Conservation (phyloP, 2,113 vertebrate species). For the Pleuronectes platessa region DNA sequence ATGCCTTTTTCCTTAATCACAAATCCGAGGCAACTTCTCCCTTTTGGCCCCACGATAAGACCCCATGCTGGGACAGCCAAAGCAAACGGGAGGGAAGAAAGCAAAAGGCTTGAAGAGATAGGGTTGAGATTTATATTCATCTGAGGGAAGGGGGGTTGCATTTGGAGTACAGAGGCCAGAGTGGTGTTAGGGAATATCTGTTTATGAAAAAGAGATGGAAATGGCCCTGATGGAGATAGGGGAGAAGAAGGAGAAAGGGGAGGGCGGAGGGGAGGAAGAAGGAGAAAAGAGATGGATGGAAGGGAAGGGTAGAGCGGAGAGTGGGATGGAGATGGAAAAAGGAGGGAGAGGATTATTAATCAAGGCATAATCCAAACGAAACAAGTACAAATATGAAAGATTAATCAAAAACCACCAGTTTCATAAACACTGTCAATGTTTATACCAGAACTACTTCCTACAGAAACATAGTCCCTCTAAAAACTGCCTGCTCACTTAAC, state of each 20-base stretch:
- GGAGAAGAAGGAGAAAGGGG: neutral
- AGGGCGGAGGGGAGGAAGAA: neutral
- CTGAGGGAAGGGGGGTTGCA: conserved; percentile 71
- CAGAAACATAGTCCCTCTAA: neutral
- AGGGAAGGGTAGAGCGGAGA: too few relatives aligned
- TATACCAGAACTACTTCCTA: neutral
- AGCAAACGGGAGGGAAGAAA: conserved; percentile 83
- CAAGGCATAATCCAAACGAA: neutral
- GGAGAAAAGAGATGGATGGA: neutral
- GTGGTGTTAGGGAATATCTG: conserved; percentile 82
- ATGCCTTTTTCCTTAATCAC: conserved; percentile 88
- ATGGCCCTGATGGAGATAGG: conserved; percentile 74
- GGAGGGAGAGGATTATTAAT: too few relatives aligned
- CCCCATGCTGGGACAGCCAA: conserved; percentile 89
- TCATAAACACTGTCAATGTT: neutral
- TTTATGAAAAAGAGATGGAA: conserved; percentile 84
- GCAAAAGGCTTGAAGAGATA: conserved; percentile 92
- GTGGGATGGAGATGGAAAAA: neutral
- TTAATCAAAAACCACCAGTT: neutral
- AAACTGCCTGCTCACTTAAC: neutral
- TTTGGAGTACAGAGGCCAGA: conserved; percentile 69
- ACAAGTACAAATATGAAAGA: too few relatives aligned
- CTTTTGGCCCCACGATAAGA: conserved; percentile 94
- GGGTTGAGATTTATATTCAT: conserved; percentile 92
- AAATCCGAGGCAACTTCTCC: conserved; percentile 91